These are phyloP conservation scores for Grantiella picta DNA, from an alignment of 2,113 vertebrate species.

Conservation along the genomic window DNA sequence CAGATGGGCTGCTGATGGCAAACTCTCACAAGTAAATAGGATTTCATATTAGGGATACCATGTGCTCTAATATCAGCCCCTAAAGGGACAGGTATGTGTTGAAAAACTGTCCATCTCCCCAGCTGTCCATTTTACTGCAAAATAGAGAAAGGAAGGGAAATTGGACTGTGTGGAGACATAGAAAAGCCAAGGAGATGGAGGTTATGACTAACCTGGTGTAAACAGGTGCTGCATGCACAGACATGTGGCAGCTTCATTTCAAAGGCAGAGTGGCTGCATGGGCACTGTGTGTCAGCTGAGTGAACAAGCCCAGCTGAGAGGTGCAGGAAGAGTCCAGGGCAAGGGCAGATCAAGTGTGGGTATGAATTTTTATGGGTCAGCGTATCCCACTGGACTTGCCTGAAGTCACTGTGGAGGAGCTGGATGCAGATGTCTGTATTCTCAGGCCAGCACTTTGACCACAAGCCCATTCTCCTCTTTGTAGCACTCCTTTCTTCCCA, in stretches of 20 bases:
- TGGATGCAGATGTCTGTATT: background rate
- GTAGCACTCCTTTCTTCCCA: background rate
- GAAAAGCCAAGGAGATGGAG: background rate
- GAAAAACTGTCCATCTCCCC: background rate
- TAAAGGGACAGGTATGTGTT: background rate
- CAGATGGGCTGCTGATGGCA: background rate
- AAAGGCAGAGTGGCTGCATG: background rate
- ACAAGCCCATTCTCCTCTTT: background rate
- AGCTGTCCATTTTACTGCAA: background rate
- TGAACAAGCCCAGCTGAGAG: background rate
- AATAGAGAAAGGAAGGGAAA: background rate
- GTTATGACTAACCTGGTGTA: background rate
- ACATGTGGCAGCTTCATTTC: background rate
- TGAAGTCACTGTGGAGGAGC: background rate
- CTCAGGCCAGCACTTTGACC: background rate
- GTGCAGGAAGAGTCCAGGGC: background rate
- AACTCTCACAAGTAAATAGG: background rate
- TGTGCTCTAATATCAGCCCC: background rate
- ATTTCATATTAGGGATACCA: background rate
- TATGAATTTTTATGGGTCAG: background rate
- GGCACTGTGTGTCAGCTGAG: background rate
- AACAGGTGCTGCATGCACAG: background rate
- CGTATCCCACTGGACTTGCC: background rate
- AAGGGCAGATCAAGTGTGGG: background rate
- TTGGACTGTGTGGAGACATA: background rate